Evolutionary conservation across 2,797 vertebrate genomes (phyloP), one percentile per base, ranked within the genome.

Genomic region (Cirrhinus molitorella): DNA sequence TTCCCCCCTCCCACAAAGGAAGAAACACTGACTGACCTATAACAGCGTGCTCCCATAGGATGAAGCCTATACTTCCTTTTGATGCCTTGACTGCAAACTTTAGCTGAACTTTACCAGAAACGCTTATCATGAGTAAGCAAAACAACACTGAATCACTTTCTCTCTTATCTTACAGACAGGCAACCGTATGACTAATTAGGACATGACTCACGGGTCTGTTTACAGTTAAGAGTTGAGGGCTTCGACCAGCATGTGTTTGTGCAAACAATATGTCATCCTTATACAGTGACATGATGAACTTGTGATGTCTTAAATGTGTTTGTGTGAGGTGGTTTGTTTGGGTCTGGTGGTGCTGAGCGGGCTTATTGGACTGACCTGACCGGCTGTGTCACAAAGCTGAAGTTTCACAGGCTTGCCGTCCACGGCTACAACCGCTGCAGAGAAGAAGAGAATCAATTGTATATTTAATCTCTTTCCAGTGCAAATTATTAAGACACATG

Each of bases 311-410:
- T 63, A n/a, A 74, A 85, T 74, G 53, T 84, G 53, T 74, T 81
- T 81, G 45, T 76, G 61, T 65, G 51, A 81, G 73, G 79, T 65
- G 74, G 70, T 74, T 51, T 85, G 57, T 68, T 67, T 45, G 47
- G 57, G 83, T 87, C 55, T 79, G 63, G 34, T 45, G 17, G 47
- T 76, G 61, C 25, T 66, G 47, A 75, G 59, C 14, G 12, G 61
- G 70, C n/a, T 74, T 67, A 53, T 17, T 80, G 49, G 6, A 88
- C 97, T 94, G 79, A 99, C 98, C 95, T 99, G 98, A 92, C 98
- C 98, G 14, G 98, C 98, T 81, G 97, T 99, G 92, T 99, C 98
- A 96, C 98, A 99, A 84, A 99, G 97, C 90, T 99, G 98, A 85
- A 99, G 94, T 92, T 97, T 97, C 78, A 99, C 97, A 28, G 97